These are phyloP conservation scores for Epinephelus lanceolatus DNA, from an alignment of 2,113 vertebrate genomes.

Conservation along the genomic window DNA sequence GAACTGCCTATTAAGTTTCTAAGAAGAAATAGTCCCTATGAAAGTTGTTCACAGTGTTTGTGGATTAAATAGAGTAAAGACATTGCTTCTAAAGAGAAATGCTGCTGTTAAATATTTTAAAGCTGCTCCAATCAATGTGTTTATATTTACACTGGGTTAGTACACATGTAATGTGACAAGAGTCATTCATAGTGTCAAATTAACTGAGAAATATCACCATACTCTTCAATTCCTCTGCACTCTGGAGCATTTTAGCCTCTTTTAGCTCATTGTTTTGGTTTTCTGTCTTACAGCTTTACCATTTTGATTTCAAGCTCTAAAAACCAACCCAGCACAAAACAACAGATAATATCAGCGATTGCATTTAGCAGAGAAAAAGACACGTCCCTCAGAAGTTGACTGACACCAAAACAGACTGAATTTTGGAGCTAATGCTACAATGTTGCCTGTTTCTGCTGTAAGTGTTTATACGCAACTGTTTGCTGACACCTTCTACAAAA, in stretches of 20 bases:
- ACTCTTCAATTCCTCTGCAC: no score
- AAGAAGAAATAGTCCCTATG: neutral
- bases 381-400: neutral
- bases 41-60: constrained; percentile 12
- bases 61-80: neutral
- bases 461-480: no score
- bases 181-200: neutral
- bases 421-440: no score
- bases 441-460: no score
- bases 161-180: neutral
- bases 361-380: neutral
- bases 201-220: no score
- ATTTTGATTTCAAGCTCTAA: neutral
- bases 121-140: neutral
- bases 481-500: neutral
- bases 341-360: neutral
- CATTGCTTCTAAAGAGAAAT: neutral
- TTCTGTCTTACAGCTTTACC: neutral
- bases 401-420: neutral
- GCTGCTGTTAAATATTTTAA: neutral
- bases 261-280: neutral
- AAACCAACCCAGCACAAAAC: no score
- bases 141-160: neutral
- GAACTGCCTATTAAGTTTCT: neutral
- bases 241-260: neutral